A percentile compares a stretch with the other conserved stretches of the same genome.
These are phyloP conservation scores for Valencia hispanica DNA, from an alignment of 2,797 vertebrate genomes.

Conservation along the genomic window DNA sequence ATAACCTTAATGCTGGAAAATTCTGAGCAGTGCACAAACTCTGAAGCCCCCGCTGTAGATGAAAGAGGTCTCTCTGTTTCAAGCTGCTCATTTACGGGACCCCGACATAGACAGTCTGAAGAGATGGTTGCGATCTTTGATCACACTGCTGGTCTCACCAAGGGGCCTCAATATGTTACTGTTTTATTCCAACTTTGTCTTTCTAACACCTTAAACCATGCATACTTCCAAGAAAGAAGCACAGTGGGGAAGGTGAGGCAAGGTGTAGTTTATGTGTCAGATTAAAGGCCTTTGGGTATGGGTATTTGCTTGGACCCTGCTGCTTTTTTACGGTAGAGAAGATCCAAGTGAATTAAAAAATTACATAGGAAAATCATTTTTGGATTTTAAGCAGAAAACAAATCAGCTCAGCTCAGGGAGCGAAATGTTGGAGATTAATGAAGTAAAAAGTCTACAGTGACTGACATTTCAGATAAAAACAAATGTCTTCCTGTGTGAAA, in stretches of 20 bases:
- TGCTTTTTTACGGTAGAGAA: background rate
- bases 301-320: background rate
- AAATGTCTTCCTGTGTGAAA: slow-evolving; percentile 53
- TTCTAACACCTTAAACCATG: background rate
- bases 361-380: background rate
- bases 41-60: slow-evolving; percentile 5
- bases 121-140: slow-evolving; percentile 9
- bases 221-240: background rate
- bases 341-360: slow-evolving; percentile 15
- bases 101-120: background rate
- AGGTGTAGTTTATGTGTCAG: background rate
- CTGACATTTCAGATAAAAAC: slow-evolving; percentile 47
- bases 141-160: background rate
- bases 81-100: slow-evolving; percentile 13
- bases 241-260: background rate
- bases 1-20: background rate
- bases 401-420: slow-evolving; percentile 10
- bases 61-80: background rate
- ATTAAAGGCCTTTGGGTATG: background rate
- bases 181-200: slow-evolving; percentile 1
- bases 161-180: background rate
- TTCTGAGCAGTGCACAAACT: background rate
- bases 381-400: background rate
- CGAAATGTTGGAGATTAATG: slow-evolving; percentile 69
- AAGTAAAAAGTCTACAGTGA: slow-evolving; percentile 68